Evolutionary conservation across 2,888 invertebrate genomes (phyloP).

Genomic region (Drosophila meridionalis): DNA sequence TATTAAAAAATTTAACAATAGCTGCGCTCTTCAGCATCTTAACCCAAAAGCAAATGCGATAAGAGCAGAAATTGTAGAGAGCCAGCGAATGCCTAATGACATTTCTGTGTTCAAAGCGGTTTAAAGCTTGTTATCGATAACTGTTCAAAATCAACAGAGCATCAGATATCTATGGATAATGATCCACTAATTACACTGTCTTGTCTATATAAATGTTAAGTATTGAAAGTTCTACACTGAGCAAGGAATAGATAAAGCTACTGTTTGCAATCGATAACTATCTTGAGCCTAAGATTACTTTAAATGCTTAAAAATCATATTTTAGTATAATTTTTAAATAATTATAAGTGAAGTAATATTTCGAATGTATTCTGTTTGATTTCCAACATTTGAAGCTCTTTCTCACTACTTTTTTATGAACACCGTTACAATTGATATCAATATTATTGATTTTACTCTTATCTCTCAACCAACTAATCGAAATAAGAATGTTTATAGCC

Average conservation of each 20-base stretch:
- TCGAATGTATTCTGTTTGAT: no score
- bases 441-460: background rate
- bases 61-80: background rate
- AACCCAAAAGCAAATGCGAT: conserved; percentile 16
- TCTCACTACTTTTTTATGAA: background rate
- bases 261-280: background rate
- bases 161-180: no score
- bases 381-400: no score
- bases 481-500: background rate
- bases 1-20: conserved; percentile 48
- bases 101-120: conserved; percentile 7
- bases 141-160: background rate
- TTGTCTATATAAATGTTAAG: background rate
- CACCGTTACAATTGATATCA: background rate
- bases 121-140: conserved; percentile 1
- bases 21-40: conserved; percentile 30
- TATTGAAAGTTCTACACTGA: background rate
- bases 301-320: no score
- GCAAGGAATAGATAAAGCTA: background rate
- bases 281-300: background rate
- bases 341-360: no score
- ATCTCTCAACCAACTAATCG: background rate
- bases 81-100: conserved; percentile 30
- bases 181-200: background rate
- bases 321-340: no score